Evolutionary conservation across 2,888 invertebrate genomes (phyloP), one percentile per base, ranked within the genome.

Genomic region (Syrista parreyssii): DNA sequence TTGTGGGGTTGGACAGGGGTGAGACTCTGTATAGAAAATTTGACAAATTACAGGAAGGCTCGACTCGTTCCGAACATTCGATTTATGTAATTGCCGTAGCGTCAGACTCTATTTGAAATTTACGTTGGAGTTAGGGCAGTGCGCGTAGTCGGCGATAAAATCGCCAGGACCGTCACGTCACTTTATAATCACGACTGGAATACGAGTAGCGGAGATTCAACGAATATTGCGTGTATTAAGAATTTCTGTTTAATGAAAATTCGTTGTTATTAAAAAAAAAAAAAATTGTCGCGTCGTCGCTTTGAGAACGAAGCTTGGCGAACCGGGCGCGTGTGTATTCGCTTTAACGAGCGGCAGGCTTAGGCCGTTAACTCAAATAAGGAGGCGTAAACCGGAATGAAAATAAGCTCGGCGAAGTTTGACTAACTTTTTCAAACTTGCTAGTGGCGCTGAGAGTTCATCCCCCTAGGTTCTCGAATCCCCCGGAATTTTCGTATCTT

Each of bases 401-500:
- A 71, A 71, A 71, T 71, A 71, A 71, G 31, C 12, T 12, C 31
- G 31, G 3, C 31, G 32, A 71, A 33, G 31, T 71, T 33, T 31
- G 71, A 9, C 31, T n/a, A 71, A 71, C 31, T 30, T 71, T 71
- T 33, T 71, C 31, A 71, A 71, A 55, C 55, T 55, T 55, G 2
- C 9, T 23, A 55, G 55, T 23, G 55, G 23, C 55, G 9, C 6
- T 2, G 23, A 55, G 55, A 55, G 55, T 23, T 23, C 55, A 11
- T 0, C 1, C 23, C 55, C 40, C 40, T n/a, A n/a, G n/a, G n/a
- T n/a, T n/a, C 9, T 23, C 40, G n/a, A 4, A 36, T 1, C 36
- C 12, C 36, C 35, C n/a, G n/a, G n/a, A n/a, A n/a, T n/a, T 68
- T 71, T 80, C 72, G 76, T 71, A 69, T 74, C 69, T 32, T 68